Evolutionary conservation across 2,113 vertebrate genomes (phyloP), one percentile per base, ranked within the genome.

Genomic region (Melierax canorus): DNA sequence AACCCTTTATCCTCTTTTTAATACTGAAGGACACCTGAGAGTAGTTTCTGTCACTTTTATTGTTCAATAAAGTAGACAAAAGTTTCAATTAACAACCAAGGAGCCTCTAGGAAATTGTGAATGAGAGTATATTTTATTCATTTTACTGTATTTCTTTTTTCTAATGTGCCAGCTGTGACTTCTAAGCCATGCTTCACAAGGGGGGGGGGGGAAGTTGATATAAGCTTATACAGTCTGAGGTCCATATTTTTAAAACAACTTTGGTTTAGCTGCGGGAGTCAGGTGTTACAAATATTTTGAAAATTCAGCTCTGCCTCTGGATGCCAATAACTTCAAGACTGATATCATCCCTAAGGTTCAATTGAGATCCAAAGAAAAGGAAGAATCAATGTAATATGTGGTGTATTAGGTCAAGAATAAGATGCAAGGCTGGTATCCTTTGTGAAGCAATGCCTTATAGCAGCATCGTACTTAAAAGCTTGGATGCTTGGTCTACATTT

Each of bases 31-130:
- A 97, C 98, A 98, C 97, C 88, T 97, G 98, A 98, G 98, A 98
- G 97, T 97, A 98, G 95, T 97, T 98, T 96, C 97, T 98, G 98
- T 98, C 98, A 98, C 93, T 98, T 98, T 98, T 98, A 98, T 98
- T 98, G 97, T 98, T 98, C 98, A 97, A 98, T 98, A 98, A 98
- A 98, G 97, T 97, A 98, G 98, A 98, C 97, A 98, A 98, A 98
- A 98, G 98, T 98, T 98, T 98, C 98, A 98, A 98, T 98, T 98
- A 98, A 98, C 97, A 98, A 97, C 96, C 94, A 97, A 97, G 91
- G 83, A 96, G 94, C 95, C 97, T 97, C 96, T 96, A 98, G 97
- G 98, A 98, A 98, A 98, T 97, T 96, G 95, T 97, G 97, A 98
- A 98, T 97, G 97, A 96, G 95, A 98, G 96, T 97, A 97, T 97